These are phyloP conservation scores for Virgularia gustaviana DNA, from an alignment of 92 coral and sea anemone genomes.

Conservation along the genomic window DNA sequence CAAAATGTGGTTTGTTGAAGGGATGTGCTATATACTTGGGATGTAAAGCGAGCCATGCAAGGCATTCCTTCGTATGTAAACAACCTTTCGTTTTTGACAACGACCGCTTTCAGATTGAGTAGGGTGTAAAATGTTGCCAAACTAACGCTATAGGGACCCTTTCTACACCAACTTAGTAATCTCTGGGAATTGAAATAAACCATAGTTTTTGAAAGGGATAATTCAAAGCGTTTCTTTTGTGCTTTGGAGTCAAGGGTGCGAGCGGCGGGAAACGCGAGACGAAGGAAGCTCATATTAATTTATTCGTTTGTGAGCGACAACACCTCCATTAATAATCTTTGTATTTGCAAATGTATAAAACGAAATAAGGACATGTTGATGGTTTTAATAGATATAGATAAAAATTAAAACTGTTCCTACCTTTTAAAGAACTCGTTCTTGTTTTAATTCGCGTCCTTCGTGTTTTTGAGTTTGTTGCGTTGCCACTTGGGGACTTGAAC, in stretches of 20 bases:
- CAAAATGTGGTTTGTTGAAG: no score
- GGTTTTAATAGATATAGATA: neutral
- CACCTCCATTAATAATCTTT: no score
- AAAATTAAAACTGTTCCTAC: slow-evolving; percentile 34
- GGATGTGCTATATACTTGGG: no score
- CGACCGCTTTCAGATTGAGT: no score
- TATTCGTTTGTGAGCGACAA: slow-evolving; percentile 1
- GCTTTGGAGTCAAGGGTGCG: no score
- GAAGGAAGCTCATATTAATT: neutral
- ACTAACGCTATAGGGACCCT: neutral
- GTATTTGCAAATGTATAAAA: no score
- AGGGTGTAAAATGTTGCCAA: neutral
- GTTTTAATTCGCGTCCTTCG: slow-evolving; percentile 61
- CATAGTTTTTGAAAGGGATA: no score
- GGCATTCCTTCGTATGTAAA: neutral
- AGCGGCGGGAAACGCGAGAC: slow-evolving; percentile 10
- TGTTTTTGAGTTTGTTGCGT: no score
- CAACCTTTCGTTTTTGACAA: slow-evolving; percentile 8
- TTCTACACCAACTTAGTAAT: neutral
- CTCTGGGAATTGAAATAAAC: neutral
- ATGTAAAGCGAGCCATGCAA: neutral
- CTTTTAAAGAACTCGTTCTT: slow-evolving; percentile 56
- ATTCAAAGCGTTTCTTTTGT: no score
- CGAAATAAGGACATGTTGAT: slow-evolving; percentile 17
- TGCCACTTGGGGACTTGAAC: slow-evolving; percentile 73